A percentile compares a stretch with the other conserved stretches of the same genome.
phyloP scores from a whole-genome alignment of 2,888 invertebrate species.

The Dioctria linearis region DNA sequence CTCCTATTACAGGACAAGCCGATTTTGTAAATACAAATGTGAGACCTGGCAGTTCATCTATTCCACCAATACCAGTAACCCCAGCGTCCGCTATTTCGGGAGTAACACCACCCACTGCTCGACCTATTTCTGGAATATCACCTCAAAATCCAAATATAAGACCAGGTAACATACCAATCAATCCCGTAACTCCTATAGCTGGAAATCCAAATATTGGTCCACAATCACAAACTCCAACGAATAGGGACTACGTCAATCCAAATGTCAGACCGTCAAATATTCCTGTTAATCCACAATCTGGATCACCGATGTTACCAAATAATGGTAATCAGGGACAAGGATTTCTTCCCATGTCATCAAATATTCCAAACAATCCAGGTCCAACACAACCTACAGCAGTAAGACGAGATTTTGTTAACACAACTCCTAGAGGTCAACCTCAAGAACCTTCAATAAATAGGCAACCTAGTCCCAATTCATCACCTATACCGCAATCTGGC shows the following conservation, averaged over 20 bases:
- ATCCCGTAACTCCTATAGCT: neutral
- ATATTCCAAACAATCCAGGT: neutral
- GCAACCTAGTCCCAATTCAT: slow-evolving; percentile 56
- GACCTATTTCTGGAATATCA: neutral
- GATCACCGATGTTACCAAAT: neutral
- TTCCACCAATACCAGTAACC: neutral
- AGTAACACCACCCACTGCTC: neutral
- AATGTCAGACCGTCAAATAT: neutral
- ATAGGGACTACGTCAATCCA: slow-evolving; percentile 35
- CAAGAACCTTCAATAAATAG: neutral
- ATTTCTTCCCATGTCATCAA: neutral
- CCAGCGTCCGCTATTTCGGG: neutral
- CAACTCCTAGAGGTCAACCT: slow-evolving; percentile 9
- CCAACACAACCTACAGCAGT: slow-evolving; percentile 22
- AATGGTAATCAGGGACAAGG: slow-evolving; percentile 5
- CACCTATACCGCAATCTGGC: slow-evolving; percentile 48
- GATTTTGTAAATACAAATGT: slow-evolving; percentile 41
- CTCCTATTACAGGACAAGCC: slow-evolving; percentile 1
- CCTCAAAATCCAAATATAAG: neutral
- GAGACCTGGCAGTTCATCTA: neutral
- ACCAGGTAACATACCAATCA: neutral
- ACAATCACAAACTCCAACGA: neutral
- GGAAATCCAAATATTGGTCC: neutral
- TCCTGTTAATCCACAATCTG: neutral
- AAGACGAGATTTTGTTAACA: slow-evolving; percentile 45